Conservation (phyloP, 64 coral and sea anemone genomes). For the Montipora foliosa region DNA sequence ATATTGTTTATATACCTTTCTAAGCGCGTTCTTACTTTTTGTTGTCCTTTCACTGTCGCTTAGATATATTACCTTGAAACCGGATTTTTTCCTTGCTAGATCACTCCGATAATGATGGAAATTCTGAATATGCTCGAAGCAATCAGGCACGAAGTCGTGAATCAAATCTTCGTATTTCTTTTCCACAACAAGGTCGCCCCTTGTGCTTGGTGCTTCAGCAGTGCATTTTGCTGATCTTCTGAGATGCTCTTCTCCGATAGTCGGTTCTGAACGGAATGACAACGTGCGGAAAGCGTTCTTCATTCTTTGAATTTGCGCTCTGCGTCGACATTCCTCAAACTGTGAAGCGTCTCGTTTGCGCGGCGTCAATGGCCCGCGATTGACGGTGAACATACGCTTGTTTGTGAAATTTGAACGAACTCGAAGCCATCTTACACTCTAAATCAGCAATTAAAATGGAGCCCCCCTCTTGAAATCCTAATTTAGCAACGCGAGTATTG, state of each 20-base stretch:
- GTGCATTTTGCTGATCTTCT: not conserved
- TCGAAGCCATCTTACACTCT: too few relatives aligned
- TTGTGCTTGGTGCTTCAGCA: not conserved
- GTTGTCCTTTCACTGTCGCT: not conserved
- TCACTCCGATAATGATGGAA: conserved; percentile 17
- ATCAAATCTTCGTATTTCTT: conserved; percentile 7
- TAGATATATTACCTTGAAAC: conserved; percentile 4
- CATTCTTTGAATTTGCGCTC: conserved; percentile 15
- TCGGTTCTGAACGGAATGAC: conserved; percentile 28
- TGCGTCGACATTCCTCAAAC: conserved; percentile 2
- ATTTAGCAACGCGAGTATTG: too few relatives aligned
- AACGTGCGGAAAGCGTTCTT: conserved; percentile 9
- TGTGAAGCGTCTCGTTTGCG: not conserved
- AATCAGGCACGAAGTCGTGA: not conserved
- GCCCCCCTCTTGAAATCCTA: too few relatives aligned
- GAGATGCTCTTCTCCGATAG: not conserved
- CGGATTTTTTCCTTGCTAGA: conserved; percentile 3
- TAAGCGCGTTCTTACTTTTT: not conserved
- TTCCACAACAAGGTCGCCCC: too few relatives aligned
- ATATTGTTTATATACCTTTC: not conserved
- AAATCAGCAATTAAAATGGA: too few relatives aligned
- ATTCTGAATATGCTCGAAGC: too few relatives aligned
- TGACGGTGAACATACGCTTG: too few relatives aligned
- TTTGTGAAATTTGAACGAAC: too few relatives aligned
- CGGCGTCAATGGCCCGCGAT: too few relatives aligned